Percentiles rank a stretch among this genome's conserved stretches.
Evolutionary conservation across 35 echinoderm and acorn worm species (phyloP).

Genomic region (Ophiothrix spiculata): DNA sequence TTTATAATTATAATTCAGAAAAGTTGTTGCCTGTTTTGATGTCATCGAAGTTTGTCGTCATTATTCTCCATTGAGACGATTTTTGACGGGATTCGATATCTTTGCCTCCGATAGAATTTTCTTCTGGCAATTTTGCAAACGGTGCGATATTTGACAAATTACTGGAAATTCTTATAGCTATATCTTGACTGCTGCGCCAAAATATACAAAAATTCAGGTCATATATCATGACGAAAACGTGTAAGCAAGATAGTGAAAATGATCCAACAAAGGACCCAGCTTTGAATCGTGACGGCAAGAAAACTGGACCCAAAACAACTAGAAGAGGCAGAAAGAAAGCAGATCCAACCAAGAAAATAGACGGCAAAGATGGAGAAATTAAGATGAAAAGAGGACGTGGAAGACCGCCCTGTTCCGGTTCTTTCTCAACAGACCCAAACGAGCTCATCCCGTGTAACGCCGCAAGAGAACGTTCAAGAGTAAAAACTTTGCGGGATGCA

Average conservation of each 20-base stretch:
- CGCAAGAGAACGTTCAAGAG: constrained; percentile 84
- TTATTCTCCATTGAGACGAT: too few species aligned
- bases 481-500: constrained; percentile 88
- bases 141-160: too few species aligned
- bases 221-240: constrained; percentile 12
- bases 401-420: neutral
- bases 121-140: too few species aligned
- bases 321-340: neutral
- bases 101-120: too few species aligned
- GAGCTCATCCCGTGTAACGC: constrained; percentile 75
- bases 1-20: too few species aligned
- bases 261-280: neutral
- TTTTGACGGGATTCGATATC: too few species aligned
- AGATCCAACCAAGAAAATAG: neutral
- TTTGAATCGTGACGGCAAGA: neutral
- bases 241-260: neutral
- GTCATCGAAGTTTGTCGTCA: too few species aligned
- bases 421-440: neutral
- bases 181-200: too few species aligned
- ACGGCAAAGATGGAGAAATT: neutral
- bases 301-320: neutral
- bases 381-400: neutral
- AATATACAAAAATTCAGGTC: too few species aligned
- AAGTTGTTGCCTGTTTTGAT: too few species aligned
- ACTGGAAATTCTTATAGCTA: too few species aligned